A percentile compares a stretch with the other conserved stretches of the same genome.
Evolutionary conservation across 2,113 vertebrate species (phyloP).

Genomic region (Anser cygnoides): DNA sequence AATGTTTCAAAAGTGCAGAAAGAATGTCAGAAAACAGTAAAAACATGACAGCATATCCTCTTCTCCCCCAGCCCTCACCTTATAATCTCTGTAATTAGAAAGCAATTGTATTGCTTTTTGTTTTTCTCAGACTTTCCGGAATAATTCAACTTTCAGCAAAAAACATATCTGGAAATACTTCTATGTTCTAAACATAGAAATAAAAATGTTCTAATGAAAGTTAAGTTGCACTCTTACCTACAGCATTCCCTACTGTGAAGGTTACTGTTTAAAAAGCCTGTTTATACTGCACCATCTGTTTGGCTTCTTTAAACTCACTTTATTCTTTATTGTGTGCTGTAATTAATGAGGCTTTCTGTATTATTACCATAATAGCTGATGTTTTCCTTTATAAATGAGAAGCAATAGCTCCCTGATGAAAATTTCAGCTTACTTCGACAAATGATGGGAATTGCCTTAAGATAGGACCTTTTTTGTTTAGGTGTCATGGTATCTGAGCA

Average conservation of each 20-base stretch:
- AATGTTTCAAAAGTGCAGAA: conserved; percentile 24
- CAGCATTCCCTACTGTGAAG: conserved; percentile 60
- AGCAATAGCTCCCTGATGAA: conserved; percentile 32
- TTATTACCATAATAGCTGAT: conserved; percentile 46
- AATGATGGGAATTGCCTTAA: background rate
- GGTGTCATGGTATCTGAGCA: background rate
- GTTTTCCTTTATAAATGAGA: conserved; percentile 62
- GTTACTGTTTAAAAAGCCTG: conserved; percentile 62
- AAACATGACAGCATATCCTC: background rate
- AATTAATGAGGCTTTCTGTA: conserved; percentile 68
- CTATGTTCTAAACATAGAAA: conserved; percentile 28
- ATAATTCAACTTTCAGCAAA: conserved; percentile 30
- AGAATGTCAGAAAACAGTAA: background rate
- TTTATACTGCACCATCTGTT: conserved; percentile 68
- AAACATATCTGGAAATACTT: conserved; percentile 9
- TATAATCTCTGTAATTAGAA: conserved; percentile 13
- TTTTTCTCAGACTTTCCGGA: conserved; percentile 29
- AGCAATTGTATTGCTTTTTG: background rate
- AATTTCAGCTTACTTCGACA: conserved; percentile 38
- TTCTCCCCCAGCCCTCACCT: background rate
- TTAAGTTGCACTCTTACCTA: conserved; percentile 57
- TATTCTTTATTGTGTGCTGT: conserved; percentile 47
- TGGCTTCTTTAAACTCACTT: conserved; percentile 20
- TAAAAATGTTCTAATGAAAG: conserved; percentile 58
- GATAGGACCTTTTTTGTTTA: background rate